Percentiles rank a stretch among this genome's conserved stretches.
These are phyloP conservation scores for Volucella bombylans DNA, from an alignment of 2,888 invertebrate species.

Conservation along the genomic window DNA sequence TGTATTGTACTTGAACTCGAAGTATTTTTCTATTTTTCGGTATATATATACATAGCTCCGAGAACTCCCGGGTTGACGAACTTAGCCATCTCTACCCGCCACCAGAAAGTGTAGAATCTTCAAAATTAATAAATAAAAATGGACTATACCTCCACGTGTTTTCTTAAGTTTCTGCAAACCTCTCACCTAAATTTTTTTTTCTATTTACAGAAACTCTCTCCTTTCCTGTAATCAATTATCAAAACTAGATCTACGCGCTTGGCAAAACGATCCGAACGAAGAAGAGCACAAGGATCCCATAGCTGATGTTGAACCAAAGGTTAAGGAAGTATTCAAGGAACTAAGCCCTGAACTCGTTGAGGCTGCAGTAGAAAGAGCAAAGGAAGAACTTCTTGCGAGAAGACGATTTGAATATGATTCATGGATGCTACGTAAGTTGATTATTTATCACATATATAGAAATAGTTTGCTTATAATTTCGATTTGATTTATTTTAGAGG, in stretches of 20 bases:
- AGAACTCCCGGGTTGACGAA: too few species aligned
- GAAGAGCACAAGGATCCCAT: conserved; percentile 78
- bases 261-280: conserved; percentile 85
- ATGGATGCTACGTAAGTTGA: conserved; percentile 87
- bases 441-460: background rate
- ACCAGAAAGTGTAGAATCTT: too few species aligned
- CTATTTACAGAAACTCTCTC: conserved; percentile 85
- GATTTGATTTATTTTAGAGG: conserved; percentile 83
- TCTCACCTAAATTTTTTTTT: too few species aligned
- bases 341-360: conserved; percentile 88
- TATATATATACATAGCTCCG: too few species aligned
- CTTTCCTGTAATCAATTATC: conserved; percentile 89
- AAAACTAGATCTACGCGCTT: conserved; percentile 87
- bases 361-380: conserved; percentile 90
- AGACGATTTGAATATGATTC: conserved; percentile 91
- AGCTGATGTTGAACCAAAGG: conserved; percentile 79
- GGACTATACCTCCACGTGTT: background rate
- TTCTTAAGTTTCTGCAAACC: background rate
- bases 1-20: too few species aligned
- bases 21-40: too few species aligned
- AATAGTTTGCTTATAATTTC: background rate
- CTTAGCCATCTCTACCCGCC: too few species aligned
- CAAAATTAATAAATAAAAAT: too few species aligned
- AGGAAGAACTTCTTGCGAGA: conserved; percentile 88
- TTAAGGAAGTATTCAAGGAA: conserved; percentile 85